phyloP scores from a whole-genome alignment of 2,113 vertebrate genomes.

The Pangasianodon gigas region DNA sequence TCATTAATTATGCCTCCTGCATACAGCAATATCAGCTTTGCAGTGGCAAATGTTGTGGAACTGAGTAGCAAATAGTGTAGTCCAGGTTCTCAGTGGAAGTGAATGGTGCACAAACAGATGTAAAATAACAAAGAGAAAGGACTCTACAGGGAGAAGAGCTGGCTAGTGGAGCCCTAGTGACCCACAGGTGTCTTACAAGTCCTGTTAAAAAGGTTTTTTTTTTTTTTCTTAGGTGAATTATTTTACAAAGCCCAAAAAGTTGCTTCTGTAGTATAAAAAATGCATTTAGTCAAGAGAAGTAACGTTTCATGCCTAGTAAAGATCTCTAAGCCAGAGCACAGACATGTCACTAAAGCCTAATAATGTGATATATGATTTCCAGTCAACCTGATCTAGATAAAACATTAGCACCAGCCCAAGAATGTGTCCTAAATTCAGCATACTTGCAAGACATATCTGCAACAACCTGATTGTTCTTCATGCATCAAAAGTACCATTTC shows the following conservation, averaged over 20 bases:
- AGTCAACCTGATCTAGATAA: neutral
- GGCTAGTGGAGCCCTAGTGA: conserved; percentile 63
- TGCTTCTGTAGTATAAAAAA: neutral
- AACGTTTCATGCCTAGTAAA: no score
- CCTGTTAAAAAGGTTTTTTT: neutral
- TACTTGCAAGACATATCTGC: neutral
- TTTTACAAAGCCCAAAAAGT: neutral
- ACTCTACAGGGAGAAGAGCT: conserved; percentile 35
- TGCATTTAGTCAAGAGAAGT: neutral
- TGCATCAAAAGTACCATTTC: neutral
- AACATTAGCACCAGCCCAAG: neutral
- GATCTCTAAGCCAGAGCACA: no score
- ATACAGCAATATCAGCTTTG: neutral
- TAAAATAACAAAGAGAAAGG: conserved; percentile 49
- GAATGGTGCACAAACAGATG: conserved; percentile 48
- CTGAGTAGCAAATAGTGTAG: conserved; percentile 11
- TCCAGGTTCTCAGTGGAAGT: conserved; percentile 41
- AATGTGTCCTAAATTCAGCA: neutral
- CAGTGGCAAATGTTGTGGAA: neutral
- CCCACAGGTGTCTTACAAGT: conserved; percentile 43
- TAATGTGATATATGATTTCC: neutral
- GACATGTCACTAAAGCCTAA: neutral
- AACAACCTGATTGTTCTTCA: neutral
- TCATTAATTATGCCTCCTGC: neutral
- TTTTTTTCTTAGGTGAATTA: neutral